phyloP scores from a whole-genome alignment of 2,888 invertebrate species.

The Agriotes lineatus region DNA sequence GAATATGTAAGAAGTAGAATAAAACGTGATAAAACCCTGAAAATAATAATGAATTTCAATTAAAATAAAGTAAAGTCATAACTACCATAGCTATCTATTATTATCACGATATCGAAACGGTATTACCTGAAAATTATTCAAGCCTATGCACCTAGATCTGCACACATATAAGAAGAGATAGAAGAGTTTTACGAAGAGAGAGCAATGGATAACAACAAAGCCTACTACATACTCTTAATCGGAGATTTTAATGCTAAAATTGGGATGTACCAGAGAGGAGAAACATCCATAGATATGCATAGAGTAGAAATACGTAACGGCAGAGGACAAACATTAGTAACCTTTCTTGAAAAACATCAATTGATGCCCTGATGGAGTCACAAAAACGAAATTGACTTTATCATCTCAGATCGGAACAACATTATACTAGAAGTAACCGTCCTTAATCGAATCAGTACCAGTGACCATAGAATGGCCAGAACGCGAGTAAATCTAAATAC shows the following conservation, averaged over 20 bases:
- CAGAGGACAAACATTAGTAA: constrained; percentile 1
- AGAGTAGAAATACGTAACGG: constrained; percentile 1
- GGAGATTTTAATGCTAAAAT: constrained; percentile 11
- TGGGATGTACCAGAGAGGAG: constrained; percentile 12
- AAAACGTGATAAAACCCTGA: no score
- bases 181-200: not conserved
- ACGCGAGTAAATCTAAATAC: not conserved
- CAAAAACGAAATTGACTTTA: constrained; percentile 6
- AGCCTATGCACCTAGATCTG: not conserved
- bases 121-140: not conserved
- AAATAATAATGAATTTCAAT: no score
- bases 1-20: no score
- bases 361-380: constrained; percentile 10
- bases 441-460: constrained; percentile 10
- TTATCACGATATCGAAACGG: no score
- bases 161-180: not conserved
- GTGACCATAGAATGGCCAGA: constrained; percentile 16
- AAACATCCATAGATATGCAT: constrained; percentile 2
- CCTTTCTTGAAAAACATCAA: not conserved
- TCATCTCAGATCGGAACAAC: constrained; percentile 16
- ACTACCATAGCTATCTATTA: no score
- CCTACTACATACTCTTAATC: no score
- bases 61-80: no score
- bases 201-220: no score
- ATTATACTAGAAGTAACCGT: constrained; percentile 11